Evolutionary conservation across 1,140 invertebrate species (phyloP).

Genomic region (Sarcophaga peregrina): DNA sequence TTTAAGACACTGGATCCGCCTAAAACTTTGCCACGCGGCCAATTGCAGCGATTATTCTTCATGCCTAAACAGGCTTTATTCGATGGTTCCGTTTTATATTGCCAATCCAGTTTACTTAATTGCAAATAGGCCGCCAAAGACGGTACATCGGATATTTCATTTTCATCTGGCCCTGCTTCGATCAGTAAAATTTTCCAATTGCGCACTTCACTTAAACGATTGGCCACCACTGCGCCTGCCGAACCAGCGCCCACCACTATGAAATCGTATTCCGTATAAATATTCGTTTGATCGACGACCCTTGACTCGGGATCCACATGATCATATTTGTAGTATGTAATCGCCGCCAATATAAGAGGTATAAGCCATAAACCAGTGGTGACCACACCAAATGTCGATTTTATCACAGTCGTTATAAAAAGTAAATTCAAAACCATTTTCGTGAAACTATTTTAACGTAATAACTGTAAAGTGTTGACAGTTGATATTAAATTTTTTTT

Average conservation of each 20-base stretch:
- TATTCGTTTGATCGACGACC: constrained; percentile 70
- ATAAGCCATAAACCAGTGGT: constrained; percentile 84
- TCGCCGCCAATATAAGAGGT: constrained; percentile 81
- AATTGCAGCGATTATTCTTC: constrained; percentile 82
- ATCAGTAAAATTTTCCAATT: constrained; percentile 86
- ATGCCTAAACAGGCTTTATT: constrained; percentile 81
- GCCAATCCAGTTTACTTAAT: constrained; percentile 89
- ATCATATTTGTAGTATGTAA: constrained; percentile 85
- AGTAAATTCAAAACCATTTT: constrained; percentile 78
- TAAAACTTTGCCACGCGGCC: constrained; percentile 85
- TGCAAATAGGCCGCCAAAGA: constrained; percentile 88
- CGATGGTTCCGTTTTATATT: constrained; percentile 90
- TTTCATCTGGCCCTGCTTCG: constrained; percentile 93
- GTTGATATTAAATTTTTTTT: not conserved
- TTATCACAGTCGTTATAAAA: constrained; percentile 78
- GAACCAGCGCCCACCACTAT: constrained; percentile 87
- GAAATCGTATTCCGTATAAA: constrained; percentile 82
- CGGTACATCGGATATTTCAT: constrained; percentile 89
- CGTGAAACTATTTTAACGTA: not conserved
- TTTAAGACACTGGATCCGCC: constrained; percentile 93
- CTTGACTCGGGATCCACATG: constrained; percentile 82
- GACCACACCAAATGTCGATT: constrained; percentile 77
- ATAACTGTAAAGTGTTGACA: not conserved
- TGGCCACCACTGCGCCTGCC: constrained; percentile 87
- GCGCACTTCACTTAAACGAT: constrained; percentile 83